Conservation (phyloP, 2,888 invertebrate genomes). For the Nemotelus pantherinus region DNA sequence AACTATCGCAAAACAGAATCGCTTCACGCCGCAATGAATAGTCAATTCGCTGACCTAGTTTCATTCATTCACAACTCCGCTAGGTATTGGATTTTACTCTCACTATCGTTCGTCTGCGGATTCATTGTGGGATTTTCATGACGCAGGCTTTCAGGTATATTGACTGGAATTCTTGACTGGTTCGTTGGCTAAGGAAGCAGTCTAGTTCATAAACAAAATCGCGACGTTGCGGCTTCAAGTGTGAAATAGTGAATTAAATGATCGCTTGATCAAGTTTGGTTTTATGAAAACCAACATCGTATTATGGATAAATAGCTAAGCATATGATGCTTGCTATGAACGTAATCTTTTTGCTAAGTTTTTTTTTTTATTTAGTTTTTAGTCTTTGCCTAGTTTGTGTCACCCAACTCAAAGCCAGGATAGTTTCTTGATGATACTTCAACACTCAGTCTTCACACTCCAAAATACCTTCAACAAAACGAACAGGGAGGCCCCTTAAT, state of each 20-base stretch:
- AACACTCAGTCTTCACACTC: not conserved
- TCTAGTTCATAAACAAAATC: too few species aligned
- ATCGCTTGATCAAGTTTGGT: too few species aligned
- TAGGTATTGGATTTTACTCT: constrained; percentile 41
- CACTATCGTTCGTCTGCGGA: constrained; percentile 40
- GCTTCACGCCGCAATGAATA: constrained; percentile 34
- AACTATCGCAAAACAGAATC: constrained; percentile 40
- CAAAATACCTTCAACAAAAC: not conserved
- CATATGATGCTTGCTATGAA: too few species aligned
- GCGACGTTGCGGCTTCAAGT: not conserved
- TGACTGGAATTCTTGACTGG: constrained; percentile 18
- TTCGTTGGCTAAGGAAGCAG: too few species aligned
- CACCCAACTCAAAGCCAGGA: too few species aligned
- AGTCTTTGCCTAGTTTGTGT: too few species aligned
- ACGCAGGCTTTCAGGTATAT: constrained; percentile 14
- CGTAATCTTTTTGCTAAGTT: too few species aligned
- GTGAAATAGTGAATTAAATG: not conserved
- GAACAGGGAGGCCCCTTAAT: not conserved
- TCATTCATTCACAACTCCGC: constrained; percentile 41
- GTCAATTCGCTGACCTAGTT: constrained; percentile 44
- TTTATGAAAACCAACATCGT: too few species aligned
- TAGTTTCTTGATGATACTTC: too few species aligned
- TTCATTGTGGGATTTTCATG: constrained; percentile 31
- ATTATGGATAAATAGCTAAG: too few species aligned
- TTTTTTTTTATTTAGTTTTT: too few species aligned